Evolutionary conservation across 53 echinoderm and acorn worm species (phyloP).

Genomic region (Zoroaster sp.): DNA sequence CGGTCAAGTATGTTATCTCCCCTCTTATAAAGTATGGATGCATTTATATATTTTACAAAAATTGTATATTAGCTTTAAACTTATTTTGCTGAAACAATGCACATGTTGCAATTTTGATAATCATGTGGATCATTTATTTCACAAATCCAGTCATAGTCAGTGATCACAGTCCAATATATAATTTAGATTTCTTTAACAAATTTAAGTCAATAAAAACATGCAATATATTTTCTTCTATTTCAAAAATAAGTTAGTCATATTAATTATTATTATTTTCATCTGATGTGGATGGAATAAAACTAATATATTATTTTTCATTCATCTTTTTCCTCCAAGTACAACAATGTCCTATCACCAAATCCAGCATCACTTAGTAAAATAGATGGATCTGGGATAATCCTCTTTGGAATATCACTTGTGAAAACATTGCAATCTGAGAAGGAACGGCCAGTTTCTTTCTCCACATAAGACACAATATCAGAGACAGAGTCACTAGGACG

Average conservation of each 20-base stretch:
- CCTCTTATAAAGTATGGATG: too few species aligned
- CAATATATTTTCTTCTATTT: too few species aligned
- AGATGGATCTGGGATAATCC: slow-evolving; percentile 12
- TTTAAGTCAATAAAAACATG: too few species aligned
- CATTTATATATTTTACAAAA: too few species aligned
- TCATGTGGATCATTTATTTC: too few species aligned
- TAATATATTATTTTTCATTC: slow-evolving; percentile 11
- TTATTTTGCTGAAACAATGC: too few species aligned
- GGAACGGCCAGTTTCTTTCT: neutral
- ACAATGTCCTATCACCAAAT: slow-evolving; percentile 37
- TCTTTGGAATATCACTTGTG: slow-evolving; percentile 58
- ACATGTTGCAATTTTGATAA: too few species aligned
- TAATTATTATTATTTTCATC: neutral
- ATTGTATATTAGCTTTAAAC: too few species aligned
- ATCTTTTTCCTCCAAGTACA: slow-evolving; percentile 69
- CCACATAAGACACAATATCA: slow-evolving; percentile 48
- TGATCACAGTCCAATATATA: too few species aligned
- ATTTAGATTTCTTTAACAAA: too few species aligned
- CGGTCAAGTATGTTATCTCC: too few species aligned
- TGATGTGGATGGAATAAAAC: neutral
- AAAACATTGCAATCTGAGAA: slow-evolving; percentile 63
- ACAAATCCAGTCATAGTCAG: too few species aligned
- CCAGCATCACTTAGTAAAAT: slow-evolving; percentile 28
- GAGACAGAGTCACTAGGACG: slow-evolving; percentile 29
- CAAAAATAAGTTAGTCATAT: neutral